Base-by-base conservation (phyloP, 2,113 vertebrate genomes). In the Murina feae region DNA sequence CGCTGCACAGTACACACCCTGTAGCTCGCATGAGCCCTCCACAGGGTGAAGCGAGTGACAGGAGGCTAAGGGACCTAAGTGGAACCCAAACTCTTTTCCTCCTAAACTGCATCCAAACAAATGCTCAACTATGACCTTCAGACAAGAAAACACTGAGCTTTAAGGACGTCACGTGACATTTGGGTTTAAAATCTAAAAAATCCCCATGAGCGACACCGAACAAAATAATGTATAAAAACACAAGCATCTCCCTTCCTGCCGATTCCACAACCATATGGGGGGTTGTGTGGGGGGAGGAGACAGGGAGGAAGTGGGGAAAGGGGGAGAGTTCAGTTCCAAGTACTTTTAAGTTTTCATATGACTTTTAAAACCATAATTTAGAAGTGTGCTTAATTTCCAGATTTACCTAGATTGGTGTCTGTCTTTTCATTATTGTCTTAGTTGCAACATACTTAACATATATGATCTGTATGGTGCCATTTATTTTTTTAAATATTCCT, bases 171-270 rank as follows among this genome's bases (percentile, higher is more conserved):
- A 79, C 14, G n/a, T 66, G 63, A 51, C 51, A 94, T 49, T 74
- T 58, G 81, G 42, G 89, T 74, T 65, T 86, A 83, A 85, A 94
- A 87, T 78, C 30, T 91, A 84, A 95, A 89, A 16, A 74, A 51
- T 20, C 18, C 7, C 42, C 25, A 2, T 32, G 86, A 82, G 14
- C 79, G 71, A 42, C 35, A 86, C 39, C 25, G 12, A 81, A 60
- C 78, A 9, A 51, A 91, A 89, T 55, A 80, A 68, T 42, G 20
- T 39, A 32, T 60, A 58, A 83, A 86, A 37, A 58, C 39, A 65
- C 71, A 58, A 63, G 93, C 83, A 4, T 63, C 42, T 87, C 28
- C 28, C 58, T 75, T 89, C 66, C 23, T 49, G 51, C 30, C 30
- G 85, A 25, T 35, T 49, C 47, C 47, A 14, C 8, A 55, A 63